These are phyloP conservation scores for Magallana gigas DNA, from an alignment of 1,140 invertebrate species.

Conservation along the genomic window DNA sequence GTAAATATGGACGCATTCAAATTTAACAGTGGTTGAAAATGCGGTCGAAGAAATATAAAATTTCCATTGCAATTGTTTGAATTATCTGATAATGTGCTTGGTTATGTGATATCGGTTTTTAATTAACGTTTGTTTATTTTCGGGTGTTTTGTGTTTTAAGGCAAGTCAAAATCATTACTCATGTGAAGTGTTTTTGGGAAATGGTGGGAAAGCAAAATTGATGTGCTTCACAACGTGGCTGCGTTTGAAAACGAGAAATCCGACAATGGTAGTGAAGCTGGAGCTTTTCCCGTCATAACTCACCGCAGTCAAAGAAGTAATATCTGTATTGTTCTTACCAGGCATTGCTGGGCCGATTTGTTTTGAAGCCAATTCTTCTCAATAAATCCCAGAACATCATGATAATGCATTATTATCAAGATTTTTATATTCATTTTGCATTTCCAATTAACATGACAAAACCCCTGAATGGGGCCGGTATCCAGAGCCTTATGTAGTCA, in stretches of 20 bases:
- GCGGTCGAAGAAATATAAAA: constrained; percentile 33
- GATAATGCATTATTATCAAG: constrained; percentile 18
- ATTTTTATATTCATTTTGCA: constrained; percentile 22
- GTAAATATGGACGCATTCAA: constrained; percentile 17
- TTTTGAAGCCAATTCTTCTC: background rate
- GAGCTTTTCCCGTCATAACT: background rate
- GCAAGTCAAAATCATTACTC: constrained; percentile 9
- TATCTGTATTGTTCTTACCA: constrained; percentile 19
- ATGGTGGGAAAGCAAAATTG: constrained; percentile 30
- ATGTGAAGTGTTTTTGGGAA: constrained; percentile 29
- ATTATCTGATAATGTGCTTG: constrained; percentile 30
- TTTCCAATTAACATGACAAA: constrained; percentile 21
- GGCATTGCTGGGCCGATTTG: background rate
- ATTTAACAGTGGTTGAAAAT: constrained; percentile 36
- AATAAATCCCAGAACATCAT: background rate
- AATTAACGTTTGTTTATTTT: constrained; percentile 37
- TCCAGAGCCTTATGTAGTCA: background rate
- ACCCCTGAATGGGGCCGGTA: background rate
- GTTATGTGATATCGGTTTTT: constrained; percentile 30
- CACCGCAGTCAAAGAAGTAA: background rate
- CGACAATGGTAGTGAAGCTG: background rate
- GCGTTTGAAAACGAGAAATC: background rate
- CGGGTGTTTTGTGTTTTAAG: constrained; percentile 37
- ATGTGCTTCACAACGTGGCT: constrained; percentile 4
- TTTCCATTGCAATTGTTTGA: constrained; percentile 30